Conservation (phyloP, 2,888 invertebrate species). For the Dioctria rufipes region DNA sequence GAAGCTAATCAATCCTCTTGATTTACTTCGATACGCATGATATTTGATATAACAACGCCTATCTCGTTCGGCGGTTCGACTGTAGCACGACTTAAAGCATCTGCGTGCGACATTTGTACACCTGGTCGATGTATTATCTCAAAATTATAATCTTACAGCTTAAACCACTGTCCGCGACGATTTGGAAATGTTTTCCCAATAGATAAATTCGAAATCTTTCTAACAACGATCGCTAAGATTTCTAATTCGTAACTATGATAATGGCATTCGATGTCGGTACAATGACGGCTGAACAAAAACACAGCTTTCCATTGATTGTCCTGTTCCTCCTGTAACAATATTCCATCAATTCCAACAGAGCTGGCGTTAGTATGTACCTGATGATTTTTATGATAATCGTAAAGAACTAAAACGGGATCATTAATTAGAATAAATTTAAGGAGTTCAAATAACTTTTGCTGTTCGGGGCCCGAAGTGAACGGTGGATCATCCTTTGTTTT, state of each 20-base stretch:
- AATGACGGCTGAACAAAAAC: too few species aligned
- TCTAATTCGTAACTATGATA: conserved; percentile 68
- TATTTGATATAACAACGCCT: not conserved
- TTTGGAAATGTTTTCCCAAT: conserved; percentile 59
- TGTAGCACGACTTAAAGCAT: conserved; percentile 63
- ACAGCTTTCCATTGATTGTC: conserved; percentile 57
- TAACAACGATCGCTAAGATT: conserved; percentile 65
- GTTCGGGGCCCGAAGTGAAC: too few species aligned
- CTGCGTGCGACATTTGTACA: conserved; percentile 64
- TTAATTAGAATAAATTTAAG: too few species aligned
- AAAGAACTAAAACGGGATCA: too few species aligned
- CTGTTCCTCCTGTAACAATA: conserved; percentile 63
- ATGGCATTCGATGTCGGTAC: conserved; percentile 47
- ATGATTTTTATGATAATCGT: conserved; percentile 45
- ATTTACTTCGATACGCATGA: not conserved
- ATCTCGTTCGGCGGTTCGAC: not conserved
- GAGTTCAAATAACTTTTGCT: too few species aligned
- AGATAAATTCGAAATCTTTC: conserved; percentile 64
- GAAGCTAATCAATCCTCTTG: conserved; percentile 41
- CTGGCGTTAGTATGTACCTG: conserved; percentile 67
- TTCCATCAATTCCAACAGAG: conserved; percentile 63
- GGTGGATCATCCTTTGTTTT: too few species aligned
- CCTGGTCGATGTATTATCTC: conserved; percentile 59
- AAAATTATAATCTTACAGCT: conserved; percentile 60
- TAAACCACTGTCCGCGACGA: conserved; percentile 59